Conservation (phyloP, 2,888 invertebrate species). For the Galerucella calmariensis region DNA sequence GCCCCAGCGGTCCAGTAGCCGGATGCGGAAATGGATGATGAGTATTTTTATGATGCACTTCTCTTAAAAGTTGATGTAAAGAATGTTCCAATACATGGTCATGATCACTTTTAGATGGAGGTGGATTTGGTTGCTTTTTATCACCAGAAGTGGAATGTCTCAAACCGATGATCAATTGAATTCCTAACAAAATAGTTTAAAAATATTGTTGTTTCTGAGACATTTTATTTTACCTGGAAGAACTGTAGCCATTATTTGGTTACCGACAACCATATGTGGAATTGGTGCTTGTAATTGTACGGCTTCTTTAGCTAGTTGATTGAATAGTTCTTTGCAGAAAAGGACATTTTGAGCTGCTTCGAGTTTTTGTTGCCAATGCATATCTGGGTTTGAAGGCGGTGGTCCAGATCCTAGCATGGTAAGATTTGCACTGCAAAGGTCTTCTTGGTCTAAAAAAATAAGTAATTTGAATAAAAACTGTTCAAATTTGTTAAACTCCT, state of each 20-base stretch:
- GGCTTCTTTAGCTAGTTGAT: slow-evolving; percentile 93
- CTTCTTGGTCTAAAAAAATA: slow-evolving; percentile 80
- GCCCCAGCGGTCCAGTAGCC: slow-evolving; percentile 91
- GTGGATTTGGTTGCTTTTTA: slow-evolving; percentile 66
- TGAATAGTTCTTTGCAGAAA: slow-evolving; percentile 96
- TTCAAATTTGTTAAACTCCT: not conserved
- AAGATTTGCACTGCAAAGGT: slow-evolving; percentile 85
- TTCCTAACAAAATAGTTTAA: slow-evolving; percentile 1
- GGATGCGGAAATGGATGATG: slow-evolving; percentile 96
- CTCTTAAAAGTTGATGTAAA: slow-evolving; percentile 90
- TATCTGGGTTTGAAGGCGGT: slow-evolving; percentile 77
- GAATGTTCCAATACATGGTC: slow-evolving; percentile 98
- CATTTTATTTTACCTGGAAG: slow-evolving; percentile 74
- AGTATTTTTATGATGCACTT: slow-evolving; percentile 91
- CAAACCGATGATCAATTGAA: slow-evolving; percentile 73
- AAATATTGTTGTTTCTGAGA: too few species aligned
- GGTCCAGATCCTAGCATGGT: slow-evolving; percentile 82
- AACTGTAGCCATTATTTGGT: slow-evolving; percentile 95
- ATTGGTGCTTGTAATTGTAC: slow-evolving; percentile 93
- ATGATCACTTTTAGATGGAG: slow-evolving; percentile 77
- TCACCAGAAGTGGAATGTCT: slow-evolving; percentile 84
- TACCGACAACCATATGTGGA: slow-evolving; percentile 96
- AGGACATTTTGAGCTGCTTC: slow-evolving; percentile 97
- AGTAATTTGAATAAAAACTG: slow-evolving; percentile 40
- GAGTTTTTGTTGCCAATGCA: slow-evolving; percentile 95